Percentiles rank a stretch among this genome's conserved stretches.
These are phyloP conservation scores for Eumaeus atala DNA, from an alignment of 1,140 invertebrate genomes.

Conservation along the genomic window DNA sequence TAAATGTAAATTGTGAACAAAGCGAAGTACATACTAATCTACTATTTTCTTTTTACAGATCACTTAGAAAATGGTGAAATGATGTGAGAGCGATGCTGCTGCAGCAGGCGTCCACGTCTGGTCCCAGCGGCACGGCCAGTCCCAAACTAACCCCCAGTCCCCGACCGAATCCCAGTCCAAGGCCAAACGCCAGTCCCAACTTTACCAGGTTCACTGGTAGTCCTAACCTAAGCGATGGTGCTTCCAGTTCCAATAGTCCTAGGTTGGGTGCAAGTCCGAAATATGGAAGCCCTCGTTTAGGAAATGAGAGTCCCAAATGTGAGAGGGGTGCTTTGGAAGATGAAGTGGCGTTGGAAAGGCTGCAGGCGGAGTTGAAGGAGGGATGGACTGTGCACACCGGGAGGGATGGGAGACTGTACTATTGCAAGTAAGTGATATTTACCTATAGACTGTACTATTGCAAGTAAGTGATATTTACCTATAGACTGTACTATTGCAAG, in stretches of 20 bases:
- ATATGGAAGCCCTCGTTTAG: conserved; percentile 47
- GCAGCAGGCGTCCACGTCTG: conserved; percentile 62
- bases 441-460: conserved; percentile 81
- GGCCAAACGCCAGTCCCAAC: conserved; percentile 25
- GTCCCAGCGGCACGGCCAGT: conserved; percentile 63
- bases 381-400: conserved; percentile 84
- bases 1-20: too few relatives aligned
- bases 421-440: conserved; percentile 83
- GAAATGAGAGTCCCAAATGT: conserved; percentile 39
- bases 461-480: conserved; percentile 80
- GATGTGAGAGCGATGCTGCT: conserved; percentile 67
- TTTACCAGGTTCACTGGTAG: conserved; percentile 45
- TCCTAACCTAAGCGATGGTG: conserved; percentile 47
- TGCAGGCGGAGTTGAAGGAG: conserved; percentile 74
- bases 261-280: conserved; percentile 50
- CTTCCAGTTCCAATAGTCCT: conserved; percentile 44
- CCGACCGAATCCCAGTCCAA: conserved; percentile 33
- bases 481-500: conserved; percentile 88
- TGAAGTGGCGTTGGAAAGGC: conserved; percentile 65
- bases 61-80: conserved; percentile 47
- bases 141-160: conserved; percentile 47
- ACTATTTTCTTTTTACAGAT: conserved; percentile 42
- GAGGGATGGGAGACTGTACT: conserved; percentile 83
- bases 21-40: conserved; percentile 2
- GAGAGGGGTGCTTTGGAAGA: conserved; percentile 41